phyloP scores from a whole-genome alignment of 2,797 vertebrate species.

The Poecilia wingei region DNA sequence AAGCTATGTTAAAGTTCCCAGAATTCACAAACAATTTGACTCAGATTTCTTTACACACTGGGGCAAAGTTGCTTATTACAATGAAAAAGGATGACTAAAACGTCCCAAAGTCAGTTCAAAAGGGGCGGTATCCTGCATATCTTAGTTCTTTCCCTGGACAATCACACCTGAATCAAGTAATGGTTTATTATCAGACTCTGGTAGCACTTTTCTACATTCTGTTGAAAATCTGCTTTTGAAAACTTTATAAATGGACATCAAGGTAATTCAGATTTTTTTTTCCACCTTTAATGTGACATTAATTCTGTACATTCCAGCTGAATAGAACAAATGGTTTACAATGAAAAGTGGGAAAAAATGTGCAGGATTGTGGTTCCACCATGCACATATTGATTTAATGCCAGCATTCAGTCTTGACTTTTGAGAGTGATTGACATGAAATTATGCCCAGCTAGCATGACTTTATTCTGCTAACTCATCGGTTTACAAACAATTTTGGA shows the following conservation, averaged over 20 bases:
- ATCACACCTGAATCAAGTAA: too few relatives aligned
- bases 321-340: background rate
- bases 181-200: too few relatives aligned
- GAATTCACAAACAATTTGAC: background rate
- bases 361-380: background rate
- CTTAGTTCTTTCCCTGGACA: too few relatives aligned
- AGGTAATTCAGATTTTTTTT: background rate
- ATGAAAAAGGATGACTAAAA: too few relatives aligned
- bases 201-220: background rate
- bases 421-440: background rate
- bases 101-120: too few relatives aligned
- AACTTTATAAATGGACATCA: background rate
- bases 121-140: too few relatives aligned
- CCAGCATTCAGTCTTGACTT: background rate
- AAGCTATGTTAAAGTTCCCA: background rate
- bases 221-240: background rate
- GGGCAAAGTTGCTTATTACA: background rate
- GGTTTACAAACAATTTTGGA: background rate
- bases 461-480: background rate
- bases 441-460: background rate
- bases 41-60: background rate
- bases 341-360: background rate
- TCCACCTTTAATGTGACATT: background rate
- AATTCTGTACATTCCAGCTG: background rate
- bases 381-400: background rate